Evolutionary conservation across 2,888 invertebrate genomes (phyloP).

Genomic region (Busseola fusca): DNA sequence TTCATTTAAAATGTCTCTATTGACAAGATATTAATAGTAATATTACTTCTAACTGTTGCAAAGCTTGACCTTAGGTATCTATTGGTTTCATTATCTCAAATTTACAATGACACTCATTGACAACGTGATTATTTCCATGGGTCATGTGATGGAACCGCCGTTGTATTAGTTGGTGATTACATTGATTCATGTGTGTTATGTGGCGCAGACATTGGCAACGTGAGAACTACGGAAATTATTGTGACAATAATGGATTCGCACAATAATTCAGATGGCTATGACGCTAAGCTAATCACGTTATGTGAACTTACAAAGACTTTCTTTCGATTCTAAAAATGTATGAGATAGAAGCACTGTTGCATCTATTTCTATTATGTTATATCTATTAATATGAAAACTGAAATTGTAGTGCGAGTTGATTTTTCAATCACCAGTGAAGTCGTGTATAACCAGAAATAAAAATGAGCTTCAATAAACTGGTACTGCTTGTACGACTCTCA

Average conservation of each 20-base stretch:
- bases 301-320: constrained; percentile 3
- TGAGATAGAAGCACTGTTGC: background rate
- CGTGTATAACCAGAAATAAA: background rate
- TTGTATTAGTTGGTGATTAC: constrained; percentile 21
- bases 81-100: constrained; percentile 54
- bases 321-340: background rate
- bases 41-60: constrained; percentile 24
- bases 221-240: constrained; percentile 2
- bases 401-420: background rate
- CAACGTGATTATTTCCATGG: constrained; percentile 42
- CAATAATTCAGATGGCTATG: constrained; percentile 1
- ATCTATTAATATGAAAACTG: background rate
- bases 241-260: constrained; percentile 10
- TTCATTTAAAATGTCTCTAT: constrained; percentile 26
- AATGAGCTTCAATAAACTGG: background rate
- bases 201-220: constrained; percentile 5
- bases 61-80: constrained; percentile 45
- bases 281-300: background rate
- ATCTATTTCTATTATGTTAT: background rate
- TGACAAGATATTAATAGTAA: constrained; percentile 20
- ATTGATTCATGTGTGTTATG: constrained; percentile 23
- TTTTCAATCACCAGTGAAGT: background rate
- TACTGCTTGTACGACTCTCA: background rate
- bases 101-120: constrained; percentile 40
- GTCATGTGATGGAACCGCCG: constrained; percentile 31